Evolutionary conservation across 64 coral and sea anemone species (phyloP).

Genomic region (Porites lutea): DNA sequence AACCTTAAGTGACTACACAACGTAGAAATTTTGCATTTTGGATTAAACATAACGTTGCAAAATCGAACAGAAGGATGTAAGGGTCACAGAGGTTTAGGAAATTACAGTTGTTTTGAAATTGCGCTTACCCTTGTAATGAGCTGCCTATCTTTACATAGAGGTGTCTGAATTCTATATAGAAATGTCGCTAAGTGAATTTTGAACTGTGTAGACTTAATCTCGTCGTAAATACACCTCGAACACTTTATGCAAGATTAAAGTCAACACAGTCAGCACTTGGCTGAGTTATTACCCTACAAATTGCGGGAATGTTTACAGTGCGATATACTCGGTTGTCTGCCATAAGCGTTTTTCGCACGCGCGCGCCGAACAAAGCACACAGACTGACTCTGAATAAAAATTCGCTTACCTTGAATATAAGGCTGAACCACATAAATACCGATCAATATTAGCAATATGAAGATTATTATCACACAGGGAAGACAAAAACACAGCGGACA

Average conservation of each 20-base stretch:
- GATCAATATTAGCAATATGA: slow-evolving; percentile 88
- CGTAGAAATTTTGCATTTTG: no score
- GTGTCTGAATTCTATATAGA: no score
- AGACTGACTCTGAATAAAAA: no score
- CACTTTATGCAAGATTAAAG: not conserved
- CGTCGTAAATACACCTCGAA: not conserved
- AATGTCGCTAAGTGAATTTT: not conserved
- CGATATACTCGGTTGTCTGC: not conserved
- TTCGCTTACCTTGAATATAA: slow-evolving; percentile 70
- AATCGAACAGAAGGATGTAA: no score
- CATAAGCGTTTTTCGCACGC: not conserved
- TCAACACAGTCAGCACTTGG: slow-evolving; percentile 5
- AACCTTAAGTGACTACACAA: no score
- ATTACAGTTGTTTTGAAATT: no score
- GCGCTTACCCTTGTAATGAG: no score
- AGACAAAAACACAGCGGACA: slow-evolving; percentile 93
- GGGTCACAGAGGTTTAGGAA: no score
- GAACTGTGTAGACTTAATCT: not conserved
- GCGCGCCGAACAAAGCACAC: not conserved
- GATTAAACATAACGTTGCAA: no score
- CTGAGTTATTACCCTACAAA: not conserved
- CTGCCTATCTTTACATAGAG: no score
- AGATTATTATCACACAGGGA: slow-evolving; percentile 79
- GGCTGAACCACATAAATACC: slow-evolving; percentile 85
- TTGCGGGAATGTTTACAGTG: slow-evolving; percentile 20